Evolutionary conservation across 2,113 vertebrate genomes (phyloP).

Genomic region (Sporophila hypoxantha): DNA sequence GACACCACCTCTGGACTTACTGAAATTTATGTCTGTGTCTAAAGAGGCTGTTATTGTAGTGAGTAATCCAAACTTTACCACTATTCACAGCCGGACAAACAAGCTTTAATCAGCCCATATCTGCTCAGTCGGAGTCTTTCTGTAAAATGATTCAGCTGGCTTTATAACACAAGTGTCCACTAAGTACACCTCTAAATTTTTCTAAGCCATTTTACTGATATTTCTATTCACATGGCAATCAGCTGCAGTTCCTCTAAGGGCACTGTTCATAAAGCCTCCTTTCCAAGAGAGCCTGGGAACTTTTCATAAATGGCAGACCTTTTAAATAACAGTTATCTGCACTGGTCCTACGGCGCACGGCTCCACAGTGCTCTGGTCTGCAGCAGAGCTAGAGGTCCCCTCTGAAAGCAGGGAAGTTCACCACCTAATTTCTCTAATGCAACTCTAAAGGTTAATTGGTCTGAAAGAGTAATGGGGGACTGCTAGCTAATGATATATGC

Average conservation of each 20-base stretch:
- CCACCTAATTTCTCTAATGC: conserved; percentile 72
- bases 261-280: not conserved
- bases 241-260: conserved; percentile 22
- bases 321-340: conserved; percentile 53
- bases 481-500: conserved; percentile 54
- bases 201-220: conserved; percentile 39
- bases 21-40: conserved; percentile 58
- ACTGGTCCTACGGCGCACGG: not conserved
- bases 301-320: conserved; percentile 37
- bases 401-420: conserved; percentile 60
- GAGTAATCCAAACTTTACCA: conserved; percentile 59
- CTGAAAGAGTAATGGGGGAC: conserved; percentile 59
- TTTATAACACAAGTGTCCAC: conserved; percentile 28
- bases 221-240: conserved; percentile 41
- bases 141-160: conserved; percentile 30
- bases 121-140: conserved; percentile 21
- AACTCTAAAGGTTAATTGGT: conserved; percentile 75
- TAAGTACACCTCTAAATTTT: conserved; percentile 47
- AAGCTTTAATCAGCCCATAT: conserved; percentile 34
- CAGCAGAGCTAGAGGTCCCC: conserved; percentile 12
- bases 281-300: conserved; percentile 33
- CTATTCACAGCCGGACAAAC: conserved; percentile 42
- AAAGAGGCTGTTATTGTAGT: conserved; percentile 55
- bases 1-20: conserved; percentile 59
- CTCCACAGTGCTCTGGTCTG: conserved; percentile 21